Evolutionary conservation across 2,113 vertebrate genomes (phyloP), one percentile per base, ranked within the genome.

Genomic region (Collichthys lucidus): DNA sequence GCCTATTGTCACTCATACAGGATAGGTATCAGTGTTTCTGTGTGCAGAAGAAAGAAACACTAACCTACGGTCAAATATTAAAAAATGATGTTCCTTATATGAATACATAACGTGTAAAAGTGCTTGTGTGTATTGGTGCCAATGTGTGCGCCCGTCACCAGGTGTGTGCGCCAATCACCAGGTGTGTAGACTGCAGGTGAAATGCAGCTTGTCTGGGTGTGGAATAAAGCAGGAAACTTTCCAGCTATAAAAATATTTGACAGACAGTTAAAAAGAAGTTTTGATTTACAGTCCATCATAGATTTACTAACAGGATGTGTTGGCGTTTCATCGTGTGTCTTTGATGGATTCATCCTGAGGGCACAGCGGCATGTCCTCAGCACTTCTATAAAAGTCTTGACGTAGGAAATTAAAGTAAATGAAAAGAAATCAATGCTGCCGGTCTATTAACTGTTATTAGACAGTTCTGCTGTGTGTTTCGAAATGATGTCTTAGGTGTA

Each of bases 281-380:
- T 57, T 87, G 75, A 91, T 93, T 88, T 82, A 90, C 31, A 46
- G 66, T 68, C 73, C 57, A 78, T 67, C 69, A 26, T 31, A 53
- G 63, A 72, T 69, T 49, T 75, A 73, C 81, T 29, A 60, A 70
- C 42, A 63, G 80, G 71, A 64, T 42, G 60, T 74, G 79, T 26
- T 71, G 74, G 46, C 1, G n/a, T 88, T 88, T 92, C 74, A 88
- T 84, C 55, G 3, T 57, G 44, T 68, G 50, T 69, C 79, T 88
- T 88, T 89, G 76, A 90, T 76, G 47, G 14, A 67, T 59, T 56
- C 40, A 52, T 74, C 81, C 83, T 17, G 20, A 49, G 74, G 87
- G 20, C 61, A 75, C 56, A 16, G 24, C 12, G 60, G 64, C 77
- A 81, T 84, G 85, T 88, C 74, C 79, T 11, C 55, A 17, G n/a